Base-by-base conservation (phyloP, 2,888 invertebrate genomes). In the Aphidoletes aphidimyza region DNA sequence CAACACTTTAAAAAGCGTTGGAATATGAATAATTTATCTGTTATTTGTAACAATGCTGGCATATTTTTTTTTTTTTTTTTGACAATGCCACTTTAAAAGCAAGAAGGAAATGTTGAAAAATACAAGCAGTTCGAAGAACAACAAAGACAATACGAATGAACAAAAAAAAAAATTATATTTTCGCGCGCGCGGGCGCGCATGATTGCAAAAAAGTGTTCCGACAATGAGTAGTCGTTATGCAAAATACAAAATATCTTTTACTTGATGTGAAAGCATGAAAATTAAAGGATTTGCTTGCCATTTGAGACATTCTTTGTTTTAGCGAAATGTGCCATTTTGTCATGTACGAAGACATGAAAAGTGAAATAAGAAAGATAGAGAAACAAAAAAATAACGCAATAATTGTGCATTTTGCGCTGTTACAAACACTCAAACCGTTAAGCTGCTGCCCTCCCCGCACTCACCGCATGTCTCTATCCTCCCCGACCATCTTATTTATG, bases 11-110 rank as follows among this genome's bases (percentile, higher is more conserved):
- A 69, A 30, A 81, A 81, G 19, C 22, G 22, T 19, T 14, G 6
- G 39, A 81, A 81, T 81, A 81, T 81, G 39, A 81, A 81, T 81
- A 81, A 81, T 81, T 81, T 81, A 81, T 81, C 39, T 37, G 37
- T 22, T 81, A 22, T 81, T 81, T 81, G 37, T 37, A 69, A 30
- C 69, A 69, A 30, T 11, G 30, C 34, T 69, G 69, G 69, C 30
- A 69, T 30, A 26, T 69, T n/a, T n/a, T n/a, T n/a, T n/a, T n/a
- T n/a, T n/a, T n/a, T n/a, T n/a, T 34, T 34, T 69, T 69, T 17
- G 69, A 69, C 69, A 69, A 14, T 19, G 47, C 2, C 11, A n/a
- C 26, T 2, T 30, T 34, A 69, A 14, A 30, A 30, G 14, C 14
- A 22, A 8, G 54, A 54, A 54, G 22, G 22, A 2, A 22, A 26